Conservation (phyloP, 2,113 vertebrate genomes). For the Conger conger region DNA sequence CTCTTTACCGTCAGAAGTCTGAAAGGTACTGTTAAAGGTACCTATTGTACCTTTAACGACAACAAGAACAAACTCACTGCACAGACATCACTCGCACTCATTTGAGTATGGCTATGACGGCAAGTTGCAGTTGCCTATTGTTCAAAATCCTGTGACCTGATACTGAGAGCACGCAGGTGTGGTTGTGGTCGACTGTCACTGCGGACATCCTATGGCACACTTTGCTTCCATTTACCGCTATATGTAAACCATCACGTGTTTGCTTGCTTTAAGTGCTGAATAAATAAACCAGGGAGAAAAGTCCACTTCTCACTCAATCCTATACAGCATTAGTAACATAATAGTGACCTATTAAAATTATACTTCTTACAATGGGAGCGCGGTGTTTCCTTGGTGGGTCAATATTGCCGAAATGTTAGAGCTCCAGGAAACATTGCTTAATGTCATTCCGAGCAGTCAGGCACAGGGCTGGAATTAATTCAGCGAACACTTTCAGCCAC, state of each 20-base stretch:
- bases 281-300: neutral
- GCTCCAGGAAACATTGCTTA: too few relatives aligned
- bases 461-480: neutral
- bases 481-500: neutral
- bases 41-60: too few relatives aligned
- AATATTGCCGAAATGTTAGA: too few relatives aligned
- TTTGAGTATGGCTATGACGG: too few relatives aligned
- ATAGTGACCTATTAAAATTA: too few relatives aligned
- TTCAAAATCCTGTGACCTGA: neutral
- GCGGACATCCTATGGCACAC: neutral
- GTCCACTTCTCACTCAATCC: neutral
- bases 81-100: too few relatives aligned
- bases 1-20: too few relatives aligned
- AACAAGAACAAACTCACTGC: too few relatives aligned
- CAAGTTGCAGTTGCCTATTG: neutral
- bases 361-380: too few relatives aligned
- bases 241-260: neutral
- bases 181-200: neutral
- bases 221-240: neutral
- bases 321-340: too few relatives aligned
- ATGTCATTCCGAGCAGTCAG: neutral
- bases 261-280: neutral
- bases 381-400: too few relatives aligned
- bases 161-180: neutral
- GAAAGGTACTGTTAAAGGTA: too few relatives aligned